Base-by-base conservation (phyloP, 1,140 invertebrate species). In the Achroia grisella region DNA sequence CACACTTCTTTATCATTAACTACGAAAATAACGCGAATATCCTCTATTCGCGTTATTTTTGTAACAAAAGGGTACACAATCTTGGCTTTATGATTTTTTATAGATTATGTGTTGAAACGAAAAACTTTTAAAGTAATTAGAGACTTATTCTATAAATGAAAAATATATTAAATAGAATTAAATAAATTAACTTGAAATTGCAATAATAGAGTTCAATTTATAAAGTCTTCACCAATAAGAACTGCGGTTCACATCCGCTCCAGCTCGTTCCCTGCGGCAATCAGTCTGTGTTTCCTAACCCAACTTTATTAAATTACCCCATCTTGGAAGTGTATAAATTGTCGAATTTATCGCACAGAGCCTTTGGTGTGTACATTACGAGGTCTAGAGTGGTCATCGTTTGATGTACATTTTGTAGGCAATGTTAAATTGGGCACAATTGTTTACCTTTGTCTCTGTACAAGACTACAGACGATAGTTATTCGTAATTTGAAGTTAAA, bases 271-370 rank as follows among this genome's bases (percentile, higher is more conserved):
- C 31, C 15, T 29, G 32, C 15, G 5, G 35, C 27, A 33, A 12
- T 28, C 31, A 32, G 27, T 14, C 31, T 15, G 40, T 39, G 39
- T 52, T 42, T 10, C n/a, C 49, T 48, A 52, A 44, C 40, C 48
- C 45, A 51, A 62, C 32, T 52, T 56, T 64, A 64, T 62, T 59
- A 59, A 59, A 59, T 59, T 52, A 62, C 55, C 27, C 40, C 9
- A 27, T 53, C 51, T 54, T 46, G 44, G 32, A 48, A 56, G 43
- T 58, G 50, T 59, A 52, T 62, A 62, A 59, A 56, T 56, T 56
- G 36, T 49, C 48, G 5, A 62, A 56, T 62, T 59, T 62, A 59
- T 55, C 40, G 50, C 37, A n/a, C 5, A 33, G 35, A 17, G n/a
- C 32, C 17, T 23, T 23, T 23, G 17, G 12, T 52, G 28, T 39